Percentiles rank a stretch among this genome's conserved stretches.
Evolutionary conservation across 2,113 vertebrate species (phyloP).

Genomic region (Anser cygnoides): DNA sequence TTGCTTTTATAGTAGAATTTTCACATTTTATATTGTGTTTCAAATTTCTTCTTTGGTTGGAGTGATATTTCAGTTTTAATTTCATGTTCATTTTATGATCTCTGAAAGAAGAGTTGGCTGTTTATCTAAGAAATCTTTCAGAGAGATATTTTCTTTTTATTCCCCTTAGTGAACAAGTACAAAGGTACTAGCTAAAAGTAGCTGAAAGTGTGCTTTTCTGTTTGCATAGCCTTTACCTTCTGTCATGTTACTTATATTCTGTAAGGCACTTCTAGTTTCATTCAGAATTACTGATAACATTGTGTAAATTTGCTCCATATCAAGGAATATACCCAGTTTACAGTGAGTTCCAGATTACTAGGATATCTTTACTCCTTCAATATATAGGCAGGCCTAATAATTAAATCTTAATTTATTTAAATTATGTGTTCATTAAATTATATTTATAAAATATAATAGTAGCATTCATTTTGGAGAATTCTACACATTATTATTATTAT

Average conservation of each 20-base stretch:
- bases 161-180: neutral
- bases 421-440: neutral
- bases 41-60: neutral
- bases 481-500: neutral
- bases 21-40: neutral
- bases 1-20: neutral
- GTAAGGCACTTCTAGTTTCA: neutral
- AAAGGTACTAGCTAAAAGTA: neutral
- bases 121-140: neutral
- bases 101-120: neutral
- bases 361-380: neutral
- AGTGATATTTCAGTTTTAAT: neutral
- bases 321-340: neutral
- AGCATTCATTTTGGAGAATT: neutral
- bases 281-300: neutral
- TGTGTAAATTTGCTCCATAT: neutral
- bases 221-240: neutral
- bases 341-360: neutral
- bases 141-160: neutral
- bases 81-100: neutral
- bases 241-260: neutral
- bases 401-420: neutral
- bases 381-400: neutral
- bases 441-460: neutral
- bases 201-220: neutral